A percentile compares a stretch with the other conserved stretches of the same genome.
These are phyloP conservation scores for Batillaria attramentaria DNA, from an alignment of 1,140 invertebrate genomes.

Conservation along the genomic window DNA sequence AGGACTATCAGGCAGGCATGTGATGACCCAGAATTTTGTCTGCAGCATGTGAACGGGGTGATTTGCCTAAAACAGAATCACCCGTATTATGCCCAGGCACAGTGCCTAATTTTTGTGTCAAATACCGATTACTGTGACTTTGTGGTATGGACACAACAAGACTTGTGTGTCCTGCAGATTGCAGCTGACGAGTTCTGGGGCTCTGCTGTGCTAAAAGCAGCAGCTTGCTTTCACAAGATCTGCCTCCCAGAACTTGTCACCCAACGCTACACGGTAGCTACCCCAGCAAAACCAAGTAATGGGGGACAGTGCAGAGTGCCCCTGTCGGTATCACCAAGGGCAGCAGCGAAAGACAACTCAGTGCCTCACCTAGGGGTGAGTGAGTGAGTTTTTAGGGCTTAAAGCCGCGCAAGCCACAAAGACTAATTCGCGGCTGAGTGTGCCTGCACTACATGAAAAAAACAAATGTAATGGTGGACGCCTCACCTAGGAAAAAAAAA, in stretches of 20 bases:
- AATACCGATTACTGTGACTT: constrained; percentile 39
- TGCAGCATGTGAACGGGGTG: constrained; percentile 5
- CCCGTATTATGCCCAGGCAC: constrained; percentile 39
- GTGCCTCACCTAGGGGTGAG: too few relatives aligned
- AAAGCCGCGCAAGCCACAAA: too few relatives aligned
- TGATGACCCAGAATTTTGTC: constrained; percentile 25
- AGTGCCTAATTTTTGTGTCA: constrained; percentile 39
- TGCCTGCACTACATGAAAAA: too few relatives aligned
- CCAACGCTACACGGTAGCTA: constrained; percentile 5
- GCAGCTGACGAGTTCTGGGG: constrained; percentile 27
- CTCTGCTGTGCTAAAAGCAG: constrained; percentile 24
- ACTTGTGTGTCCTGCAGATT: constrained; percentile 29
- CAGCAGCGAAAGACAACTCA: too few relatives aligned
- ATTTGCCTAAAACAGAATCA: constrained; percentile 36
- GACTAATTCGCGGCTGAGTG: too few relatives aligned
- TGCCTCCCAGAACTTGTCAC: constrained; percentile 28
- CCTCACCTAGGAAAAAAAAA: too few relatives aligned
- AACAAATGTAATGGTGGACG: too few relatives aligned
- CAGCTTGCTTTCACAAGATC: constrained; percentile 11
- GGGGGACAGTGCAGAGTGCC: too few relatives aligned
- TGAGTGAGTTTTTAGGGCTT: too few relatives aligned
- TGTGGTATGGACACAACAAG: constrained; percentile 39
- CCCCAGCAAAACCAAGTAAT: too few relatives aligned
- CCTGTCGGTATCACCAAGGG: too few relatives aligned
- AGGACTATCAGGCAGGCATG: constrained; percentile 10